phyloP scores from a whole-genome alignment of 1,140 invertebrate species.

The Tribolium castaneum region DNA sequence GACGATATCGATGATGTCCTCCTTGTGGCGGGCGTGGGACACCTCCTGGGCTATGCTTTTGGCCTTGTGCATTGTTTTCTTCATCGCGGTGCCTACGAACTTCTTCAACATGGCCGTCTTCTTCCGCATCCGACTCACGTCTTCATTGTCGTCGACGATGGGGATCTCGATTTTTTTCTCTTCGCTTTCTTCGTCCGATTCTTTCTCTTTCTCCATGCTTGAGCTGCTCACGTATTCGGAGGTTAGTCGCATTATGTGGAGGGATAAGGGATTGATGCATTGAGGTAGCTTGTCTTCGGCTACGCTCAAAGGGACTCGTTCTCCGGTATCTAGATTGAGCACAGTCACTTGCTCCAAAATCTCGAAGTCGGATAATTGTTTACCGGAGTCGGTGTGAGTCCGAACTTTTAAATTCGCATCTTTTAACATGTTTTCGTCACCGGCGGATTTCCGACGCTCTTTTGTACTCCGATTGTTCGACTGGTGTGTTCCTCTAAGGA shows the following conservation, averaged over 20 bases:
- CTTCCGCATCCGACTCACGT: slow-evolving; percentile 64
- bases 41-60: slow-evolving; percentile 90
- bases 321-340: slow-evolving; percentile 93
- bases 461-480: slow-evolving; percentile 63
- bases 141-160: slow-evolving; percentile 65
- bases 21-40: slow-evolving; percentile 84
- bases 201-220: slow-evolving; percentile 78
- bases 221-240: slow-evolving; percentile 88
- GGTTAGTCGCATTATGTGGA: slow-evolving; percentile 95
- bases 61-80: slow-evolving; percentile 90
- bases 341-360: slow-evolving; percentile 91
- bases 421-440: slow-evolving; percentile 77
- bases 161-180: slow-evolving; percentile 77
- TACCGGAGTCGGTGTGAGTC: slow-evolving; percentile 86
- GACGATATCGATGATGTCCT: slow-evolving; percentile 85
- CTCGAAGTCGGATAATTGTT: slow-evolving; percentile 87
- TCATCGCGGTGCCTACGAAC: slow-evolving; percentile 87
- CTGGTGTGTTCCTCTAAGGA: slow-evolving; percentile 53
- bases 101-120: slow-evolving; percentile 77
- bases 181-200: slow-evolving; percentile 87
- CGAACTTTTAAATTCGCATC: slow-evolving; percentile 81
- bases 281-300: slow-evolving; percentile 91
- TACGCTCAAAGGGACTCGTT: slow-evolving; percentile 86
- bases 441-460: slow-evolving; percentile 78
- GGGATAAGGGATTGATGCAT: slow-evolving; percentile 90